Base-by-base conservation (phyloP, 2,888 invertebrate genomes). In the Tuta absoluta region DNA sequence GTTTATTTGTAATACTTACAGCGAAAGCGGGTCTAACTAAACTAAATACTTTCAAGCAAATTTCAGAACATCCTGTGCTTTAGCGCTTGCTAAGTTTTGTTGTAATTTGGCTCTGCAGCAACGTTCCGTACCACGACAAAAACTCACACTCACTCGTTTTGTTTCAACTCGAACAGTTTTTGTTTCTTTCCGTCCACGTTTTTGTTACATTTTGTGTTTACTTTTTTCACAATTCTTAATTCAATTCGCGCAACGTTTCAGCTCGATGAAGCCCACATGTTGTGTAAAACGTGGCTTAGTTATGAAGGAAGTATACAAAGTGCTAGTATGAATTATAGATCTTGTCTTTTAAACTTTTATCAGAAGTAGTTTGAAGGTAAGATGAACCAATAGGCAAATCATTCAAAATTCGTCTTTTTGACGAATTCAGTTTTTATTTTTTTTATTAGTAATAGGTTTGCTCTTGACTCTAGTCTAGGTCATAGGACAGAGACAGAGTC, bases 71-170 rank as follows among this genome's bases (percentile, higher is more conserved):
- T 49, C 49, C 45, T 38, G 7, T 41, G 12, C 19, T 41, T 41
- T 21, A 12, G 41, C 23, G 17, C 37, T 2, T 8, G 19, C 41
- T 38, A 38, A 41, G 24, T 41, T 58, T 23, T 37, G 12, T 24
- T 53, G 53, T 58, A 58, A 53, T 66, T 66, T 23, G 14, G 37
- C 17, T 62, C 5, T 17, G 48, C 62, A 45, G 12, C 80, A 87
- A 85, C 84, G 84, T 86, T 82, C 74, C 84, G 84, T 86, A 82
- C 74, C 80, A 81, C 75, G 78, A 82, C 81, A 81, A 81, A 84
- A 81, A 84, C 80, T 75, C 72, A 73, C 72, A 69, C 73, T 75
- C 75, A 72, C 75, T 75, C 76, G 73, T 75, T 78, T 76, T 75
- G 75, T 77, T 79, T 60, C 63, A 37, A 48, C 62, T 61, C 60